Base-by-base conservation (phyloP, 30 jellyfish, hydroid and myxozoan species). In the Hydractinia echinata region DNA sequence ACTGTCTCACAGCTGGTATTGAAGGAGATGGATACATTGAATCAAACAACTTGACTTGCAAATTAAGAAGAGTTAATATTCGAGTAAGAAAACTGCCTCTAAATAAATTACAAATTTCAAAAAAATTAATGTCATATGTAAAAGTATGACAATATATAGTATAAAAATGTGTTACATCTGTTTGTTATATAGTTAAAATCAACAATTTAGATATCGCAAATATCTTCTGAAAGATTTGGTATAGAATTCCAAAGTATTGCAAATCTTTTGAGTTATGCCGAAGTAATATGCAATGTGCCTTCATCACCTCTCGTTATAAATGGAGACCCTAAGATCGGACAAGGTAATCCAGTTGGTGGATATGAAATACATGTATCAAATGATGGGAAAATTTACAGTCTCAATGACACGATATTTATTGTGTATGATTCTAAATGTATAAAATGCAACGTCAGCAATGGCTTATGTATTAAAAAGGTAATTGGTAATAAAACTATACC, bases 381-480 rank as follows among this genome's bases (percentile, higher is more conserved):
- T 66, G 83, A 74, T 54, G 93, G 82, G 8, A 51, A 52, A 21
- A 72, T 52, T 53, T 88, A 21, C 89, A 88, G 96, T 64, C 14
- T 19, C 7, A 61, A 69, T 44, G 54, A 21, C 13, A 71, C 96
- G 0, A 56, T 76, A 13, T 83, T 61, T 55, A 58, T 79, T 52
- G 79, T 83, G 13, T 88, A 73, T 64, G 96, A 88, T 78, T 88
- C 96, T 4, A 82, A 76, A 52, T 88, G 96, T 79, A 71, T 88
- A 81, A 53, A 76, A 21, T 88, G 96, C 86, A 69, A 71, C 56
- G 16, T n/a, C 10, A 10, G 66, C 16, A 67, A 51, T 21, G 81
- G 82, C 51, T 58, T 77, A 6, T 88, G 96, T 64, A 18, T 6
- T n/a, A 77, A 64, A 15, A 88, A 78, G 84, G 96, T 88, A 53